Percentiles rank a stretch among this genome's conserved stretches.
phyloP scores from a whole-genome alignment of 1,140 invertebrate genomes.

The Ceratosolen solmsi region DNA sequence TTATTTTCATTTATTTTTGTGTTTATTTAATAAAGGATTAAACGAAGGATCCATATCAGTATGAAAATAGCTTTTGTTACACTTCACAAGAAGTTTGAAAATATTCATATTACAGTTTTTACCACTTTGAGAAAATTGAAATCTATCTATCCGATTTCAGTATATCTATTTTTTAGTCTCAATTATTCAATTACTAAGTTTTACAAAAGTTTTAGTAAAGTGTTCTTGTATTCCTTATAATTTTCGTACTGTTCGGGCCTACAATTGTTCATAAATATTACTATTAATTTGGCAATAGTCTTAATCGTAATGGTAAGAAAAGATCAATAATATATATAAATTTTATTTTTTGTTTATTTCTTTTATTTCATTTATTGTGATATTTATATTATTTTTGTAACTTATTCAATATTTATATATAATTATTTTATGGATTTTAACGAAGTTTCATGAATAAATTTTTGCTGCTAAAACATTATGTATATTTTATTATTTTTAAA shows the following conservation, averaged over 20 bases:
- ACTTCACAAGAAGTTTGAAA: no score
- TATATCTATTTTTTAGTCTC: slow-evolving; percentile 28
- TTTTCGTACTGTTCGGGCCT: slow-evolving; percentile 21
- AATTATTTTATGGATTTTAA: background rate
- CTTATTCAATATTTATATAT: background rate
- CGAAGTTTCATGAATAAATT: background rate
- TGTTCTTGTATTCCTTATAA: slow-evolving; percentile 25
- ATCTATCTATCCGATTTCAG: background rate
- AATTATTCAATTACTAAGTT: slow-evolving; percentile 49
- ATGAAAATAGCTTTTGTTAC: no score
- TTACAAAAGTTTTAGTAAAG: slow-evolving; percentile 36
- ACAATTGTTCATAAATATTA: slow-evolving; percentile 36
- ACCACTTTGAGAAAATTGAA: no score
- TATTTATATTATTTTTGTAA: background rate
- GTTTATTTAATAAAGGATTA: no score
- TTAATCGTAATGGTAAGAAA: background rate
- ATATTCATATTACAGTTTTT: no score
- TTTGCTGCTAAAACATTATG: background rate
- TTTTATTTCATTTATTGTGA: background rate
- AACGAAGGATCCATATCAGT: no score
- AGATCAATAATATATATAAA: slow-evolving; percentile 10
- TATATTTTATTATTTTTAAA: no score
- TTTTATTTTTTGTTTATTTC: background rate
- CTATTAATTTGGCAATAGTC: background rate
- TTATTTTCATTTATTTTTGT: no score